Conservation (phyloP, 2,888 invertebrate genomes). For the Coelinius sp. region DNA sequence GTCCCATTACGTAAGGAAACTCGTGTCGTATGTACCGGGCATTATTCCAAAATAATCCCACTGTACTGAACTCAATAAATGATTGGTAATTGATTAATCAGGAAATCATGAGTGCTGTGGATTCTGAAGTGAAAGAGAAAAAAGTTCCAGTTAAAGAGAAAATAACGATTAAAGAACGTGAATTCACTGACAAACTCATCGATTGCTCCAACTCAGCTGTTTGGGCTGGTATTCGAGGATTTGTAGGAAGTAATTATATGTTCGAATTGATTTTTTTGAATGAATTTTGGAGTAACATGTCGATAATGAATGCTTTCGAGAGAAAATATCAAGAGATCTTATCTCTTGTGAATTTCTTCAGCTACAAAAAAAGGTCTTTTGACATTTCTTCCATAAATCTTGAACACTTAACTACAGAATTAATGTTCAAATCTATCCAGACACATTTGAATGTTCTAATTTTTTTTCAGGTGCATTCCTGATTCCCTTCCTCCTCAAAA, state of each 20-base stretch:
- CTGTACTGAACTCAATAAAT: not conserved
- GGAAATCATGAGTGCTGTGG: slow-evolving; percentile 2
- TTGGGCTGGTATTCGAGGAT: not conserved
- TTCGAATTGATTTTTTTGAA: not conserved
- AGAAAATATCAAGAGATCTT: too few relatives aligned
- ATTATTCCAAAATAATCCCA: not conserved
- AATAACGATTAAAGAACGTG: not conserved
- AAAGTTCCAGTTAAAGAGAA: not conserved
- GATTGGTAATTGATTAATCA: not conserved
- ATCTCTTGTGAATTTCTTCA: too few relatives aligned
- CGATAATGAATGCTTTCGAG: too few relatives aligned
- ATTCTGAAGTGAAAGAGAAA: not conserved
- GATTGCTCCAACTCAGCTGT: not conserved
- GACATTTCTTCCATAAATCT: not conserved
- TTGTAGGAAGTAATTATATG: slow-evolving; percentile 22
- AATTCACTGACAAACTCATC: slow-evolving; percentile 19
- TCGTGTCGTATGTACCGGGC: not conserved
- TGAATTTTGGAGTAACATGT: not conserved
- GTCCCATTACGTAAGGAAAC: not conserved
- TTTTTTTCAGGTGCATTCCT: slow-evolving; percentile 20
- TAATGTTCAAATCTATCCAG: too few relatives aligned
- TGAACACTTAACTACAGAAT: too few relatives aligned
- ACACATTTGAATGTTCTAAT: not conserved
- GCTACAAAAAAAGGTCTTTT: too few relatives aligned
- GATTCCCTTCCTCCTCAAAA: slow-evolving; percentile 11